phyloP scores from a whole-genome alignment of 2,888 invertebrate genomes.

The Prosopocoilus inquinatus region DNA sequence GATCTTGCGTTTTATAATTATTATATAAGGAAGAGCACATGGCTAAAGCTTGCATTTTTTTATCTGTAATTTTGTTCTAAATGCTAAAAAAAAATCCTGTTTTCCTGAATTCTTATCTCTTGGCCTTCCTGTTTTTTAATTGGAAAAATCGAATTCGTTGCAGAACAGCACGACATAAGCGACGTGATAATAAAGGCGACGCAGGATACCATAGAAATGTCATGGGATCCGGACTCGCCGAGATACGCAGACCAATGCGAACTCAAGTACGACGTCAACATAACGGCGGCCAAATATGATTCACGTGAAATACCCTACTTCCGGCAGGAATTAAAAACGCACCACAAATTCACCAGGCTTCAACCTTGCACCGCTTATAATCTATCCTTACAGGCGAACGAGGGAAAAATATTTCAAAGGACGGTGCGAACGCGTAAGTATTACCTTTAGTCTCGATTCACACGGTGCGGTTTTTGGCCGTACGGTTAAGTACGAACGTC shows the following conservation, averaged over 20 bases:
- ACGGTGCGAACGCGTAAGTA: constrained; percentile 16
- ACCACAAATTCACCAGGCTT: constrained; percentile 14
- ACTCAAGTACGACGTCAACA: constrained; percentile 16
- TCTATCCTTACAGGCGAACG: constrained; percentile 15
- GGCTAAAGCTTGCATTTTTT: too few relatives aligned
- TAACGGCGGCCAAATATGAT: constrained; percentile 6
- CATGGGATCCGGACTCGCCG: constrained; percentile 2
- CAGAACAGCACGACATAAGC: too few relatives aligned
- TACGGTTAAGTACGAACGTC: too few relatives aligned
- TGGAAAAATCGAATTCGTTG: too few relatives aligned
- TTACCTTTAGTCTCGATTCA: too few relatives aligned
- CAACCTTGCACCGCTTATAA: constrained; percentile 21
- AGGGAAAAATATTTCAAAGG: not conserved
- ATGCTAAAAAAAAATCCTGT: too few relatives aligned
- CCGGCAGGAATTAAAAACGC: constrained; percentile 10
- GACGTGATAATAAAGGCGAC: not conserved
- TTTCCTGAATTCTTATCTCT: too few relatives aligned
- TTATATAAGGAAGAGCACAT: too few relatives aligned
- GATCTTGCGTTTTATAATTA: too few relatives aligned
- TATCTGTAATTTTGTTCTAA: too few relatives aligned
- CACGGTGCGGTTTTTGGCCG: too few relatives aligned
- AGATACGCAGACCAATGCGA: constrained; percentile 4
- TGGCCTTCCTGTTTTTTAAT: too few relatives aligned
- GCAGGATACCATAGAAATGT: constrained; percentile 1
- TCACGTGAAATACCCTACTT: constrained; percentile 20